Evolutionary conservation across 2,113 vertebrate genomes (phyloP), one percentile per base, ranked within the genome.

Genomic region (Epinephelus cyanopodus): DNA sequence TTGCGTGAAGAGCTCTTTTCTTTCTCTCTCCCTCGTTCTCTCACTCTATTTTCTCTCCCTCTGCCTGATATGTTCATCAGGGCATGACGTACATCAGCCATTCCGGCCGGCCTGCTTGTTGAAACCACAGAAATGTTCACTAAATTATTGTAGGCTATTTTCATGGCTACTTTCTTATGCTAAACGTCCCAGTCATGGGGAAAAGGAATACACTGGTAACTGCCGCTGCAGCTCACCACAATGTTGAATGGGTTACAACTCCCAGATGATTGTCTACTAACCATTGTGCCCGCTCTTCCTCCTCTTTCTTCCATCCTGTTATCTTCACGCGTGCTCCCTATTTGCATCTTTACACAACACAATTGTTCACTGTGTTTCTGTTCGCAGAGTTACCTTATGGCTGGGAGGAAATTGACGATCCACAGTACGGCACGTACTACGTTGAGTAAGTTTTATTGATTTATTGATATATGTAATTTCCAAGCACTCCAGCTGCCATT

Each of bases 331-430:
- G 6, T 42, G 19, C 23, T 13, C 27, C 3, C 6, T 39, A 52
- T 90, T 78, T 76, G 67, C 80, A 77, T 83, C 54, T 63, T 37
- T 45, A 18, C 21, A 3, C 45, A 45, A 47, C 82, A 86, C 68
- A 66, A 52, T 29, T 14, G 11, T n/a, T 33, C 53, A 42, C 50
- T 57, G 1, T 61, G 72, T 56, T 63, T 87, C 27, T 69, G 69
- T 87, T 73, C 66, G 39, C 92, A 99, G 98, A 99, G 90, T 96
- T 99, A 89, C 98, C 98, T 19, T 99, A 99, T 57, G 98, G 98
- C 80, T 99, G 98, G 98, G 98, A 99, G 92, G 98, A 97, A 94
- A 99, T 99, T 87, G 97, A 99, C 78, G 98, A 99, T 74, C 98
- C 98, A 29, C 98, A 99, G 52, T 99, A 99, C 1, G 98, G 98